phyloP scores from a whole-genome alignment of 2,797 vertebrate genomes.

The Rhincodon typus region DNA sequence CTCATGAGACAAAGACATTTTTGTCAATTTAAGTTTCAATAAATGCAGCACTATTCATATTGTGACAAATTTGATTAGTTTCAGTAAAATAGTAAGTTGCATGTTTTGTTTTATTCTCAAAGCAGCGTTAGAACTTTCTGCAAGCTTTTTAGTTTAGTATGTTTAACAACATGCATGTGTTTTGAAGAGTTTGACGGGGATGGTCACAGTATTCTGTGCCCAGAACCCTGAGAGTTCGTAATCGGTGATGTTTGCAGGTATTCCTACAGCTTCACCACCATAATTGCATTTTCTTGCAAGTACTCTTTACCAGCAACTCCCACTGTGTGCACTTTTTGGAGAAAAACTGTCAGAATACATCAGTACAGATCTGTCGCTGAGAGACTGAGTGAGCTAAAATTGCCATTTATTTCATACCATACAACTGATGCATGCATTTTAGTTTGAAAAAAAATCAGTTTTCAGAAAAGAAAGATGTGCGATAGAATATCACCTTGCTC shows the following conservation, averaged over 20 bases:
- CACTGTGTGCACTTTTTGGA: neutral
- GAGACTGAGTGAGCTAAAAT: neutral
- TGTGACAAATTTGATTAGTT: neutral
- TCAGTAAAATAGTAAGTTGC: neutral
- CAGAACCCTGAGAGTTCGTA: neutral
- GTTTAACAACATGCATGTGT: neutral
- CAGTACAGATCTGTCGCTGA: neutral
- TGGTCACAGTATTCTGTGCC: neutral
- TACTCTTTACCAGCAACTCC: neutral
- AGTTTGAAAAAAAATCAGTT: neutral
- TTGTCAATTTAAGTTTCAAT: neutral
- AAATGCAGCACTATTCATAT: neutral
- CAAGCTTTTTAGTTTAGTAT: neutral
- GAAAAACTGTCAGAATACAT: neutral
- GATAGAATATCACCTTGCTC: neutral
- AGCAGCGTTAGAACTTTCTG: neutral
- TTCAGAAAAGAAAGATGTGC: neutral
- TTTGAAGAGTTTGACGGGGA: neutral
- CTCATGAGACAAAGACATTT: neutral
- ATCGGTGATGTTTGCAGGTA: neutral
- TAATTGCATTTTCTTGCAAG: neutral
- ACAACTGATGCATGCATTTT: neutral
- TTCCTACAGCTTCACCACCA: neutral
- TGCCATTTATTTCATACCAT: neutral
- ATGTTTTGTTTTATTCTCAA: neutral